Percentiles rank a stretch among this genome's conserved stretches.
phyloP scores from a whole-genome alignment of 2,113 vertebrate species.

The Sebastes schlegelii region DNA sequence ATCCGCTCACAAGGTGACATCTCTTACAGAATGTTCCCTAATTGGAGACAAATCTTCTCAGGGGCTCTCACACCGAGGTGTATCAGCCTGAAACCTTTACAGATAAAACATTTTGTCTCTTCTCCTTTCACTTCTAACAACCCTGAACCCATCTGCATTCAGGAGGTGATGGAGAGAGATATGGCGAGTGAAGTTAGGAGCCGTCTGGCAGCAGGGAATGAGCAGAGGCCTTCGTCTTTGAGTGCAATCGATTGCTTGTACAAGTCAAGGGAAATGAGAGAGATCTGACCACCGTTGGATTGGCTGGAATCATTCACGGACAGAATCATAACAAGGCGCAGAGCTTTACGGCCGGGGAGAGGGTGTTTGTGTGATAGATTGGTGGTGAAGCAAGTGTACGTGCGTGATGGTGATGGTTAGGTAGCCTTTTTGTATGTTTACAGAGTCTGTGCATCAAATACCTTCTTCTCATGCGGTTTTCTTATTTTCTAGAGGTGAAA shows the following conservation, averaged over 20 bases:
- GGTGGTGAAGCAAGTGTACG: conserved; percentile 11
- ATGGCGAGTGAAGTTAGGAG: conserved; percentile 40
- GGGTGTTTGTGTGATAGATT: conserved; percentile 36
- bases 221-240: conserved; percentile 60
- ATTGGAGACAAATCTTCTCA: conserved; percentile 39
- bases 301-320: conserved; percentile 52
- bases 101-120: conserved; percentile 18
- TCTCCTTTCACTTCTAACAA: conserved; percentile 27
- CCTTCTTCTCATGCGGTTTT: neutral
- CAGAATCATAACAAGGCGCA: conserved; percentile 52
- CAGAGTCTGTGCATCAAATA: neutral
- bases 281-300: conserved; percentile 61
- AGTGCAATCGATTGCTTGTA: conserved; percentile 74
- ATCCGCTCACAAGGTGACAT: conserved; percentile 9
- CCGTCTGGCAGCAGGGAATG: conserved; percentile 36
- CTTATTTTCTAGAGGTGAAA: neutral
- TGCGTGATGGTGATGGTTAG: neutral
- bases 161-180: conserved; percentile 20
- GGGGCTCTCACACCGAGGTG: neutral
- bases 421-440: neutral
- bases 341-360: neutral
- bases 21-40: conserved; percentile 16
- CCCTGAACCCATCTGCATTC: conserved; percentile 58
- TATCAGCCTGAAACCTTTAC: neutral
- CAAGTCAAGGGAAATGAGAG: conserved; percentile 74